Percentiles rank a stretch among this genome's conserved stretches.
phyloP scores from a whole-genome alignment of 2,888 invertebrate genomes.

The Rotaria socialis region DNA sequence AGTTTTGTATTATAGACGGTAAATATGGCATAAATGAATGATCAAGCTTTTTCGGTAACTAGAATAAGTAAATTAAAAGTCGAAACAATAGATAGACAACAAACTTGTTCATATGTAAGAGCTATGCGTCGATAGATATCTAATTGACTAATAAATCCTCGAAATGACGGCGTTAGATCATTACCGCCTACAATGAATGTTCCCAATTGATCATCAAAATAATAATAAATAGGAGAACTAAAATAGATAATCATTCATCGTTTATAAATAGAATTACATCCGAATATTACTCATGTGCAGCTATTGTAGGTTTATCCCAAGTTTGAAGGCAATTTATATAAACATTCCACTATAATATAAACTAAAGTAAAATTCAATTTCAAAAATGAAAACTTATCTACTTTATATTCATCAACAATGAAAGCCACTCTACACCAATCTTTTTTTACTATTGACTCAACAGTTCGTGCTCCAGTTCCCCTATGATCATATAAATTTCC shows the following conservation, averaged over 20 bases:
- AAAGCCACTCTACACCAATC: not conserved
- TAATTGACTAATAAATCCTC: not conserved
- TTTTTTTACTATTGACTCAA: not conserved
- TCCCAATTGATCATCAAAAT: not conserved
- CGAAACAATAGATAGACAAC: not conserved
- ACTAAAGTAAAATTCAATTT: not conserved
- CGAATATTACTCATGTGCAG: not conserved
- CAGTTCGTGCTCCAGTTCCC: not conserved
- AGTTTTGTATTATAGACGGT: not conserved
- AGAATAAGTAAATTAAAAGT: not conserved
- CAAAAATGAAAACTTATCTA: not conserved
- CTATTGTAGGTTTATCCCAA: not conserved
- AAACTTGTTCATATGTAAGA: not conserved
- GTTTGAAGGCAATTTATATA: not conserved
- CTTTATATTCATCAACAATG: not conserved
- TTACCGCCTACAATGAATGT: not conserved
- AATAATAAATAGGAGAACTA: not conserved
- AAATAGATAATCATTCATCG: not conserved
- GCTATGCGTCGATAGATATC: not conserved
- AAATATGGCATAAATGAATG: not conserved
- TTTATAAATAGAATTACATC: not conserved
- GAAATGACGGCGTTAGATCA: not conserved
- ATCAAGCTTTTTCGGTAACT: not conserved
- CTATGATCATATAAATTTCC: not conserved
- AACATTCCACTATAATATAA: not conserved